Base-by-base conservation (phyloP, 1,140 invertebrate genomes). In the Varroa destructor region DNA sequence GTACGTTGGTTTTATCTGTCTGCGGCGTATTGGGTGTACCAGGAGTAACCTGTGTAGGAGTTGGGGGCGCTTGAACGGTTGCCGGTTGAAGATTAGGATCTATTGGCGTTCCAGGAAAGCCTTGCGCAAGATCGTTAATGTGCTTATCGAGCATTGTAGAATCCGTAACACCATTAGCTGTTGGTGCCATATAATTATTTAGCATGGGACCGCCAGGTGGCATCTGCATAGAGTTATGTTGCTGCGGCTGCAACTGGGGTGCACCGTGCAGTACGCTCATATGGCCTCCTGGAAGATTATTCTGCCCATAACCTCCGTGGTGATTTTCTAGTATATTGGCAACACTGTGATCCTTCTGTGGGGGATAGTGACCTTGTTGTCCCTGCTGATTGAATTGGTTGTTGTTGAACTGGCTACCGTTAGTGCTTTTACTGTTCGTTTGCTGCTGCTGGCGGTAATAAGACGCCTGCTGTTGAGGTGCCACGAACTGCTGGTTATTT, bases 391-490 rank as follows among this genome's bases (percentile, higher is more conserved):
- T 58, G 25, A 72, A 61, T 71, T 56, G 58, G 71, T 54, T 73
- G 73, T 43, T 73, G 73, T 73, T 73, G 54, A 42, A 71, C 70
- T 70, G 46, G 71, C 40, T 25, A 71, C 37, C 40, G 36, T 25
- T 73, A 71, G 55, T 73, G 61, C 40, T 43, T 43, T 58, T 55
- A 43, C 55, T 72, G 25, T 55, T 73, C 71, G 55, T 55, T 56
- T 71, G 46, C 42, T 56, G 56, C 64, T 43, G 36, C 43, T 56
- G 56, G 55, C 54, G 58, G 54, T 57, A 46, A 55, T 37, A 57
- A 73, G 71, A 12, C 37, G 46, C 46, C 46, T 12, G 71, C 25
- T 40, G 72, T 25, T 37, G 51, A 73, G 71, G 71, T 36, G n/a
- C 37, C 54, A 70, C 46, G 8, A 51, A 51, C 46, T 51, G 46